Base-by-base conservation (phyloP, 2,113 vertebrate species). In the Coptodon rendalli region DNA sequence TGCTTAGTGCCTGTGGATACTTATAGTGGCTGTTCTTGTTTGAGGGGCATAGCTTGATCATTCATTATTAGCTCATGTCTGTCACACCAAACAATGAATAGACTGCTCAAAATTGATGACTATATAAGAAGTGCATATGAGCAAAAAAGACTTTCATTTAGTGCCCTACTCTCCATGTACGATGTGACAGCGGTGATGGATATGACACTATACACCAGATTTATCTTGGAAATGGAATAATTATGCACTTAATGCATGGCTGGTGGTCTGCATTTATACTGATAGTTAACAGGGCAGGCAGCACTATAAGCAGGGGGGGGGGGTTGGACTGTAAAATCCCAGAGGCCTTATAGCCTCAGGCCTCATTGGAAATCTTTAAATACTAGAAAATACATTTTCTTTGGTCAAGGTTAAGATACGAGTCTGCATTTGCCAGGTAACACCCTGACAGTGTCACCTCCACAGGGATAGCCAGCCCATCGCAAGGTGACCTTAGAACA, bases 141-240 rank as follows among this genome's bases (percentile, higher is more conserved):
- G 97, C 96, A 97, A 97, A 97, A 68, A 97, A 97, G 93, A 93
- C 96, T 97, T 97, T 96, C 96, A 97, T 97, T 97, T 97, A 97
- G 96, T 96, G 95, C 94, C 95, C 96, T 96, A 96, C 95, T 96
- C 96, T 96, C 92, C 92, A 93, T 95, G 96, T 96, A 96, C 94
- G 95, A 96, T 95, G 95, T 97, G 97, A 97, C 97, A 97, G 96
- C 89, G 83, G 94, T 98, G 97, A 98, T 98, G 97, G 97, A 98
- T 98, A 96, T 97, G 95, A 97, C 96, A 96, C 94, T 91, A 96
- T 95, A 96, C 94, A 96, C 95, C 94, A 97, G 97, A 98, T 98
- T 97, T 97, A 97, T 97, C 97, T 97, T 97, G 96, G 97, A 98
- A 97, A 98, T 97, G 95, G 96, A 97, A 97, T 97, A 97, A 98